Evolutionary conservation across 2,113 vertebrate genomes (phyloP).

Genomic region (Phaethornis superciliosus): DNA sequence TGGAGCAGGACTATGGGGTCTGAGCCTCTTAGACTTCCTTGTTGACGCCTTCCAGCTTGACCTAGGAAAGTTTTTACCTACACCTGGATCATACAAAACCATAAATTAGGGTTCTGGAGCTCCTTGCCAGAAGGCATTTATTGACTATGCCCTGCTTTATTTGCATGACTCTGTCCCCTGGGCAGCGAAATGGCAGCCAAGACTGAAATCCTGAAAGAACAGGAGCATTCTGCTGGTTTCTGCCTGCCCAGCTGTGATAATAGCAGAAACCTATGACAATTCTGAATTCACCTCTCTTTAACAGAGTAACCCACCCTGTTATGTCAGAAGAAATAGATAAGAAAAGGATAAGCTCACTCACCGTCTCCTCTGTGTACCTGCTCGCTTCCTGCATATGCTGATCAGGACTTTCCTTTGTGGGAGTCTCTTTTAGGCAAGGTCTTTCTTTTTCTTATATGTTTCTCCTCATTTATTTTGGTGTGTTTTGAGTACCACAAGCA

Average conservation of each 20-base stretch:
- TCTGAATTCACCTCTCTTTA: neutral
- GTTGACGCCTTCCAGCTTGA: neutral
- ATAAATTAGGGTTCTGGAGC: neutral
- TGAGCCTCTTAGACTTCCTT: neutral
- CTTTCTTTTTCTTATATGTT: neutral
- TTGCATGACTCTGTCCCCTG: neutral
- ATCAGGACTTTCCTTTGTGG: neutral
- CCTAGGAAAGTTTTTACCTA: neutral
- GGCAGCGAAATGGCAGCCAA: neutral
- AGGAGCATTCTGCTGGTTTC: neutral
- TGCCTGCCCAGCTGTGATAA: neutral
- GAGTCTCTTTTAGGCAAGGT: neutral
- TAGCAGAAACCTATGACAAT: neutral
- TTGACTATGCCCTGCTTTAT: neutral
- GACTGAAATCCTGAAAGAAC: neutral
- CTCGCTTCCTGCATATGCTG: fast-evolving
- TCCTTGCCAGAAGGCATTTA: neutral
- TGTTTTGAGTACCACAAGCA: neutral
- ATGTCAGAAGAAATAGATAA: neutral
- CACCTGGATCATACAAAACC: neutral
- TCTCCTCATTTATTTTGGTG: neutral
- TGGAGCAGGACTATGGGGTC: neutral
- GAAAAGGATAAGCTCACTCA: neutral
- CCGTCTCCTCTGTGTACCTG: neutral
- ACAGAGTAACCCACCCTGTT: neutral